Percentiles rank a stretch among this genome's conserved stretches.
These are phyloP conservation scores for Calypte anna DNA, from an alignment of 2,113 vertebrate genomes.

Conservation along the genomic window DNA sequence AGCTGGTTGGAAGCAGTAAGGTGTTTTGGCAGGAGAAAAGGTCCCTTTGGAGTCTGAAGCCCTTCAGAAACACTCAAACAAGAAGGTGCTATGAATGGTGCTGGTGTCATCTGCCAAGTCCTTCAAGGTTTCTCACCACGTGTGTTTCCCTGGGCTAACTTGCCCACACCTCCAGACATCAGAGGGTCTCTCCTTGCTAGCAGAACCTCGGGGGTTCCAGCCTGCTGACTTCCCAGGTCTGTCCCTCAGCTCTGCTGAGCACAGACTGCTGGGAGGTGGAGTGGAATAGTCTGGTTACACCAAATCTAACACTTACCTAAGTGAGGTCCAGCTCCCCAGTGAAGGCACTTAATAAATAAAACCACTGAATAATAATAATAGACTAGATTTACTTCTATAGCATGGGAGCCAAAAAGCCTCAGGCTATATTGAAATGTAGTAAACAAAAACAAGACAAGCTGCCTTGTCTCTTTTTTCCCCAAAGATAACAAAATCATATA, in stretches of 20 bases:
- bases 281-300: background rate
- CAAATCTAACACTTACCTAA: background rate
- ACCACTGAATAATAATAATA: background rate
- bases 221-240: background rate
- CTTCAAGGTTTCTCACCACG: background rate
- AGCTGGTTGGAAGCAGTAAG: background rate
- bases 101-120: background rate
- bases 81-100: background rate
- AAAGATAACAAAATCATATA: background rate
- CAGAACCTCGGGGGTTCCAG: background rate
- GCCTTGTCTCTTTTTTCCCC: background rate
- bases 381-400: background rate
- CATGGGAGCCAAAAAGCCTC: background rate
- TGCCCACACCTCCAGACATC: background rate
- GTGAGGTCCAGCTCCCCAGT: background rate
- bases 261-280: background rate
- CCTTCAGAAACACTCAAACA: background rate
- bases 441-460: background rate
- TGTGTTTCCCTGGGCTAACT: background rate
- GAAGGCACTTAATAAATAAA: background rate
- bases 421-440: background rate
- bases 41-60: background rate
- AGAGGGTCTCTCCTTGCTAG: background rate
- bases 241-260: background rate
- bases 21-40: background rate